phyloP scores from a whole-genome alignment of 1,140 invertebrate species.

The Elymnias hypermnestra region DNA sequence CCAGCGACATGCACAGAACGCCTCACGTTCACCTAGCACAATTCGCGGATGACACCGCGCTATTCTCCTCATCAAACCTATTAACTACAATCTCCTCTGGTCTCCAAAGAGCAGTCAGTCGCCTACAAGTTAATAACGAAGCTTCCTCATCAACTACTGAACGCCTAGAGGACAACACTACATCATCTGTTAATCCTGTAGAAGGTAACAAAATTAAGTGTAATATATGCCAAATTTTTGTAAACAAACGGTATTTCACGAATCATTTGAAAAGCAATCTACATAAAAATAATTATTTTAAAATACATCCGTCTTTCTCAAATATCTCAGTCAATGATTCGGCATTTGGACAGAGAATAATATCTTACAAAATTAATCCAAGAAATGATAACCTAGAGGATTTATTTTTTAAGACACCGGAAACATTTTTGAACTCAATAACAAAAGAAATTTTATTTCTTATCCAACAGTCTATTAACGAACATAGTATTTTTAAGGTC shows the following conservation, averaged over 20 bases:
- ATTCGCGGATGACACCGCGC: too few species aligned
- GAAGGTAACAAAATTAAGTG: not conserved
- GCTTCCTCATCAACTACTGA: not conserved
- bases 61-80: too few species aligned
- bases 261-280: not conserved
- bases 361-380: slow-evolving; percentile 2
- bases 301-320: not conserved
- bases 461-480: slow-evolving; percentile 5
- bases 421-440: slow-evolving; percentile 14
- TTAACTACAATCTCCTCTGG: too few species aligned
- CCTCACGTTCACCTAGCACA: too few species aligned
- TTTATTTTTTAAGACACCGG: slow-evolving; percentile 17
- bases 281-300: slow-evolving; percentile 7
- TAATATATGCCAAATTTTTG: not conserved
- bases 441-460: slow-evolving; percentile 11
- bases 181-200: not conserved
- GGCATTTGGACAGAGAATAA: slow-evolving; percentile 4
- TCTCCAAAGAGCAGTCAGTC: too few species aligned
- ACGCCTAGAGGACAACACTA: too few species aligned
- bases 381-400: slow-evolving; percentile 1
- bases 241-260: too few species aligned
- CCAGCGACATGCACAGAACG: too few species aligned
- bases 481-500: too few species aligned
- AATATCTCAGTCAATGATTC: slow-evolving; percentile 6
- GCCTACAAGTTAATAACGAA: too few species aligned